A percentile compares a stretch with the other conserved stretches of the same genome.
These are phyloP conservation scores for Hippasteria phrygiana DNA, from an alignment of 53 echinoderm and acorn worm species.

Conservation along the genomic window DNA sequence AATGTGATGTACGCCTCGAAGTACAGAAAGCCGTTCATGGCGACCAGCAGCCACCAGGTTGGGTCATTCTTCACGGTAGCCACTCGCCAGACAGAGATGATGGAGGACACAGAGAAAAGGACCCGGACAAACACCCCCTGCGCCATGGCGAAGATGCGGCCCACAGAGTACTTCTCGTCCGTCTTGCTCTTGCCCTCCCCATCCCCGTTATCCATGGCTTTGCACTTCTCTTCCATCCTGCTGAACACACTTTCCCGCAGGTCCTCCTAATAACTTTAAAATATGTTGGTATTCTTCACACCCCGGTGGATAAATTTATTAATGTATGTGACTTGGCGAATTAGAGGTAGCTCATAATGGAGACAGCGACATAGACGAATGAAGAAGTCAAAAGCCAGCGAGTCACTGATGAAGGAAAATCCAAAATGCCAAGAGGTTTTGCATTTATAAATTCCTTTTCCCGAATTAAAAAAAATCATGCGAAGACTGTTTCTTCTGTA, in stretches of 20 bases:
- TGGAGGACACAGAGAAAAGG: slow-evolving; percentile 82
- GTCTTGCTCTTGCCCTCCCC: slow-evolving; percentile 17
- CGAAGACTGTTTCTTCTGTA: no score
- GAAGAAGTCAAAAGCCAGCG: slow-evolving; percentile 12
- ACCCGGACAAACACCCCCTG: slow-evolving; percentile 86
- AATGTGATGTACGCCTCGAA: slow-evolving; percentile 93
- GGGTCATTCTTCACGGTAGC: slow-evolving; percentile 77
- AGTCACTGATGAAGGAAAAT: not conserved
- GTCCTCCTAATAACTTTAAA: slow-evolving; percentile 23
- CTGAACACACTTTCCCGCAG: not conserved
- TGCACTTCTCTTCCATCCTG: slow-evolving; percentile 31
- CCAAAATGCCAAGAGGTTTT: not conserved
- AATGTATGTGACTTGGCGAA: slow-evolving; percentile 20
- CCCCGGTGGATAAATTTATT: slow-evolving; percentile 23
- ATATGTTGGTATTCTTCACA: slow-evolving; percentile 41
- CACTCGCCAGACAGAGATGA: slow-evolving; percentile 85
- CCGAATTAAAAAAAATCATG: not conserved
- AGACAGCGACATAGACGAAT: not conserved
- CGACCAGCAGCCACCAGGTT: slow-evolving; percentile 86
- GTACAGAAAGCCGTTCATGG: slow-evolving; percentile 75
- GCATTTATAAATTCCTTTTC: not conserved
- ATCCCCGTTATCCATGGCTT: slow-evolving; percentile 32
- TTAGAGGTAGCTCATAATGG: not conserved
- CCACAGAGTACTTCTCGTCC: slow-evolving; percentile 37
- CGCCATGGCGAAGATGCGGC: slow-evolving; percentile 76